phyloP scores from a whole-genome alignment of 2,888 invertebrate species.

The Ptilodon capucinus region DNA sequence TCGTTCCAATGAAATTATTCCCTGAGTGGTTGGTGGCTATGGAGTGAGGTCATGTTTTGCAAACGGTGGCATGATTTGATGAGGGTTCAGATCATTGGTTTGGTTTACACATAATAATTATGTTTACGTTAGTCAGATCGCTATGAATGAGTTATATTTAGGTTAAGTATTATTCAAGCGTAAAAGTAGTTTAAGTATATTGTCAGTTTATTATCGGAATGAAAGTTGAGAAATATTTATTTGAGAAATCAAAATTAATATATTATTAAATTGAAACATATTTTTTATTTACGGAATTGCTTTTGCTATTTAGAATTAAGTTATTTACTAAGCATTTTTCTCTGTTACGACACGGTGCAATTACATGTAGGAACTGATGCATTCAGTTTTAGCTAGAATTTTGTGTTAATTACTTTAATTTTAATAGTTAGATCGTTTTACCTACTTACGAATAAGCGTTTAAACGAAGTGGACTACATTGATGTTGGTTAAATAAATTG shows the following conservation, averaged over 20 bases:
- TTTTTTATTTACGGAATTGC: slow-evolving; percentile 51
- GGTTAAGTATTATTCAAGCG: slow-evolving; percentile 54
- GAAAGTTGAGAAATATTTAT: slow-evolving; percentile 54
- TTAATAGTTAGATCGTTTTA: slow-evolving; percentile 46
- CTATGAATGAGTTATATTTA: slow-evolving; percentile 55
- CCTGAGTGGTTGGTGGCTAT: slow-evolving; percentile 38
- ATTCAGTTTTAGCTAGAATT: slow-evolving; percentile 48
- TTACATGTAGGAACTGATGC: slow-evolving; percentile 58
- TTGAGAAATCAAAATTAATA: slow-evolving; percentile 62
- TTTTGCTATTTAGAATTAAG: slow-evolving; percentile 37
- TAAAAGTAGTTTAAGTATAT: slow-evolving; percentile 21
- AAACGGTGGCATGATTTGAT: slow-evolving; percentile 14
- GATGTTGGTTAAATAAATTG: slow-evolving; percentile 68
- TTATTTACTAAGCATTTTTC: slow-evolving; percentile 63
- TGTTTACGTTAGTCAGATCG: slow-evolving; percentile 55
- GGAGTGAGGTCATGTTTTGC: slow-evolving; percentile 24
- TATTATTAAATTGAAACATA: slow-evolving; percentile 47
- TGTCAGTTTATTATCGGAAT: slow-evolving; percentile 33
- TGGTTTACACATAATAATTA: slow-evolving; percentile 33
- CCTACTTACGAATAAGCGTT: slow-evolving; percentile 49
- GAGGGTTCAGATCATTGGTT: slow-evolving; percentile 15
- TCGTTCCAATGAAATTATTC: slow-evolving; percentile 61
- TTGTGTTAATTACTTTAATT: slow-evolving; percentile 46
- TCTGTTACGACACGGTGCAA: slow-evolving; percentile 70
- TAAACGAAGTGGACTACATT: slow-evolving; percentile 50